phyloP scores from a whole-genome alignment of 2,888 invertebrate species.

The Nymphalis polychloros region DNA sequence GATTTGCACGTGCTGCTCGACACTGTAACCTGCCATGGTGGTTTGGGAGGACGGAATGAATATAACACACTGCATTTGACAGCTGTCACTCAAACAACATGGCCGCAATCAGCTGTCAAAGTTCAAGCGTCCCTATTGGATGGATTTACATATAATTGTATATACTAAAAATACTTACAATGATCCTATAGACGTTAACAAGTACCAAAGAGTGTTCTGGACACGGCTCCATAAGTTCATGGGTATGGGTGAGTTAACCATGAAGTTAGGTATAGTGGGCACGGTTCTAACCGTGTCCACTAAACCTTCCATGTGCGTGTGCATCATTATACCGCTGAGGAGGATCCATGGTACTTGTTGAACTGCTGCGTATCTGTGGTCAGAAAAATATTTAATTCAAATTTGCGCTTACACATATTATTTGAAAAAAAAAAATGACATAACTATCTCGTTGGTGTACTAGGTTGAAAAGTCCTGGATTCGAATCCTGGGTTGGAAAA shows the following conservation, averaged over 20 bases:
- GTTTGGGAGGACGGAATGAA: no score
- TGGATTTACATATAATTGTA: no score
- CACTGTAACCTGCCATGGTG: no score
- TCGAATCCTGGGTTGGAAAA: no score
- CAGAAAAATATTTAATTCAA: not conserved
- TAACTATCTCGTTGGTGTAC: no score
- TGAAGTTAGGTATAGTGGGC: conserved; percentile 48
- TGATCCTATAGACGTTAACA: conserved; percentile 4
- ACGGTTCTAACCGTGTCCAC: conserved; percentile 56
- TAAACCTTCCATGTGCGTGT: conserved; percentile 48
- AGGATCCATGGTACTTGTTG: conserved; percentile 61
- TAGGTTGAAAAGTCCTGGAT: no score
- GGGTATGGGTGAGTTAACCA: conserved; percentile 48
- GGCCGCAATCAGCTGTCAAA: no score
- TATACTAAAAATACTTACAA: conserved; percentile 17
- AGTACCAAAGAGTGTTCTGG: conserved; percentile 41
- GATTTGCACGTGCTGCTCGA: no score
- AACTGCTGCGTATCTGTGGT: conserved; percentile 56
- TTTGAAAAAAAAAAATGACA: not conserved
- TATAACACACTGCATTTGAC: no score
- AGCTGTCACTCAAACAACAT: no score
- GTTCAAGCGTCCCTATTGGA: no score
- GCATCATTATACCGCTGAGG: conserved; percentile 48
- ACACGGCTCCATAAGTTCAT: conserved; percentile 55
- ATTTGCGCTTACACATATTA: conserved; percentile 17